Evolutionary conservation across 2,888 invertebrate species (phyloP).

Genomic region (Drosophila kambysellisi): DNA sequence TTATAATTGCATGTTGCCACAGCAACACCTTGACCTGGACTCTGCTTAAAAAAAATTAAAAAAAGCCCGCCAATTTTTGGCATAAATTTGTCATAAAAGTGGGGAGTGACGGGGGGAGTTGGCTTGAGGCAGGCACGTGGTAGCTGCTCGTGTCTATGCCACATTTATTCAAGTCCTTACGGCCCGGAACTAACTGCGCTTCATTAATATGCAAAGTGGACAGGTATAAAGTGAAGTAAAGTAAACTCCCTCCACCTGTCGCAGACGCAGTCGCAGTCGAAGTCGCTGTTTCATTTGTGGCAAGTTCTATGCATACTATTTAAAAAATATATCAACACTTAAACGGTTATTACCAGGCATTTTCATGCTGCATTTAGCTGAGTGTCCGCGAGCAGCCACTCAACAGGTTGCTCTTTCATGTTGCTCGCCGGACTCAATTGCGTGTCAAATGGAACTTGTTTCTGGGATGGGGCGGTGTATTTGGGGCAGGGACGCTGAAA

Average conservation of each 20-base stretch:
- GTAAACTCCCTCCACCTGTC: constrained; percentile 4
- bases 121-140: constrained; percentile 40
- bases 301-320: constrained; percentile 39
- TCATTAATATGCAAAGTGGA: constrained; percentile 78
- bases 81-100: not conserved
- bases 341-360: constrained; percentile 74
- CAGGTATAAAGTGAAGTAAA: not conserved
- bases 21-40: constrained; percentile 48
- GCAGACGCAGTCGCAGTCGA: not conserved
- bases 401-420: constrained; percentile 66
- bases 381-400: constrained; percentile 13
- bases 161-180: constrained; percentile 63
- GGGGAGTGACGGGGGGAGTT: not conserved
- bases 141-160: constrained; percentile 59
- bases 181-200: constrained; percentile 49
- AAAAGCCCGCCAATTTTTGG: constrained; percentile 6
- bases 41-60: not conserved
- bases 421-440: constrained; percentile 54
- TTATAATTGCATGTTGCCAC: constrained; percentile 42
- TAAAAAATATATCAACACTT: constrained; percentile 65
- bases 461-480: not conserved
- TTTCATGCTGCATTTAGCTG: constrained; percentile 73
- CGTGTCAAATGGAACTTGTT: constrained; percentile 74
- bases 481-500: not conserved
- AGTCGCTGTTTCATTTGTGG: constrained; percentile 4